Evolutionary conservation across 2,797 vertebrate species (phyloP), one percentile per base, ranked within the genome.

Genomic region (Cyclura pinguis): DNA sequence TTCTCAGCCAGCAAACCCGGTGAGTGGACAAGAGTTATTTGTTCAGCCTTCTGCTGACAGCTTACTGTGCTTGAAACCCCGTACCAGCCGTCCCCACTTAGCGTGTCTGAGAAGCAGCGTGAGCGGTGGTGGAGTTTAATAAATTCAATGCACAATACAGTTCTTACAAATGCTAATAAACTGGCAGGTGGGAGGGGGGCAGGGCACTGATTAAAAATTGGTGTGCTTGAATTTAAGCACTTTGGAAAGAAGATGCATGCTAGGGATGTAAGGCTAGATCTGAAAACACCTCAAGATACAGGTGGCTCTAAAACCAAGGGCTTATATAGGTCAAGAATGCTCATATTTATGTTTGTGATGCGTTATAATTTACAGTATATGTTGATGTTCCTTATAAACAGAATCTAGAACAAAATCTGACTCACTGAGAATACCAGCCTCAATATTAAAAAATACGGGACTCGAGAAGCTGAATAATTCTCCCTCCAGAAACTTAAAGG

Each of bases 91-190:
- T 42, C 90, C 38, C 57, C 57, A 87, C 32, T 55, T 89, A 73
- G 22, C 94, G 72, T 84, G 47, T 84, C 50, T 74, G 88, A 62
- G 83, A 92, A 93, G 38, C 59, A 89, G 2, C 85, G 47, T 73
- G 29, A 27, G 52, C 85, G 38, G 20, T 89, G 42, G 57, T 77
- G 59, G 13, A 77, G 77, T 16, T 85, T 85, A 35, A 13, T 80
- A 6, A 73, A 84, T 20, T 83, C 81, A 42, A 10, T 78, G 3
- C 55, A 35, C 29, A 27, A 55, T 86, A 52, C 35, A 89, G 88
- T 95, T 88, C 1, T 90, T 91, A 77, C n/a, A 76, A 93, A 88
- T 42, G 35, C 35, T 81, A 42, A 91, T 3, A 74, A 90, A 85
- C 83, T 88, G 67, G 10, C 10, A 29, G 67, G 67, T 2, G 2